Conservation (phyloP, 2,113 vertebrate genomes). For the Empidonax alnorum region DNA sequence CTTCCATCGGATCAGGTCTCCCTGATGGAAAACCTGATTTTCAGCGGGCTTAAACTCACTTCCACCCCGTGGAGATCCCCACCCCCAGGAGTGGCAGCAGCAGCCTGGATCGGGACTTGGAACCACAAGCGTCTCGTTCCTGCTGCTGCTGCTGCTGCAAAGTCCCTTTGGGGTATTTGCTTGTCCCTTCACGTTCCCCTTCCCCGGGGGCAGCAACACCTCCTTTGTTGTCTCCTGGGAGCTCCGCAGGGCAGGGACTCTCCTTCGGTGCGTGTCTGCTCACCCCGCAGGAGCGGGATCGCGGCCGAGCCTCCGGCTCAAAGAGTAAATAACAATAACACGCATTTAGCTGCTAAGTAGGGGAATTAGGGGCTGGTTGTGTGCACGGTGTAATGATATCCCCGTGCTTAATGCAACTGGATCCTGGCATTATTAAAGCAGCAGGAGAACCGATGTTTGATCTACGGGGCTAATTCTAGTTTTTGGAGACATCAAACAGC, state of each 20-base stretch:
- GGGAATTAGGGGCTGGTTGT: slow-evolving; percentile 33
- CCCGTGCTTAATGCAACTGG: slow-evolving; percentile 23
- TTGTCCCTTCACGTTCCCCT: slow-evolving; percentile 3
- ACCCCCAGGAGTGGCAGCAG: background rate
- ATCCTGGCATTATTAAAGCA: slow-evolving; percentile 60
- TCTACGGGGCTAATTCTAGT: slow-evolving; percentile 54
- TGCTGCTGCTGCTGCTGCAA: background rate
- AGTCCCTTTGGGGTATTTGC: background rate
- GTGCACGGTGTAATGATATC: slow-evolving; percentile 22
- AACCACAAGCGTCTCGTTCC: background rate
- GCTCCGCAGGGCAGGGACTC: background rate
- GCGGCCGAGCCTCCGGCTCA: background rate
- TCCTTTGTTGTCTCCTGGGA: slow-evolving; percentile 16
- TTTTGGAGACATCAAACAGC: slow-evolving; percentile 71
- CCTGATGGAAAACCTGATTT: background rate
- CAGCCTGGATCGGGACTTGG: background rate
- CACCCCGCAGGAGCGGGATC: background rate
- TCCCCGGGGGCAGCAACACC: background rate
- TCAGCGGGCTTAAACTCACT: background rate
- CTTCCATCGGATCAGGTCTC: too few relatives aligned
- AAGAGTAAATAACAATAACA: slow-evolving; percentile 54
- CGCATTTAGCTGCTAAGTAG: slow-evolving; percentile 48
- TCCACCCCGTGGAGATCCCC: background rate
- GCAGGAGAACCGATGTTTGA: slow-evolving; percentile 49
- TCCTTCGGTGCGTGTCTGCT: background rate